Evolutionary conservation across 1,140 invertebrate genomes (phyloP).

Genomic region (Drosophila azteca): DNA sequence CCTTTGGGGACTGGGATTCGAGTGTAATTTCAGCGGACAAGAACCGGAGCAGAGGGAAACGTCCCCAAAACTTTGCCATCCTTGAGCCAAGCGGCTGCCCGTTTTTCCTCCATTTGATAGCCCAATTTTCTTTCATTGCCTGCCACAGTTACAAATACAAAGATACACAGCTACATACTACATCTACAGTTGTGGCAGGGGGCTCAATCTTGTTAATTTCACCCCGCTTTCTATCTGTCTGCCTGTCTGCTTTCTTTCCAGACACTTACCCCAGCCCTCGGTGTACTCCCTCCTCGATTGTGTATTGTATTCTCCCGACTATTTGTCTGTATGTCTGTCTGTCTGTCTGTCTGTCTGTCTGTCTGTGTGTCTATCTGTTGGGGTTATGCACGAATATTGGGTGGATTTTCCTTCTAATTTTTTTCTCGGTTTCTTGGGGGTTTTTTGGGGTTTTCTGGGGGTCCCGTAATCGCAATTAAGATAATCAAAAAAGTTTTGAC

Average conservation of each 20-base stretch:
- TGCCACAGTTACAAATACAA: constrained; percentile 18
- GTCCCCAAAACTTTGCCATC: constrained; percentile 49
- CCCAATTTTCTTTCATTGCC: constrained; percentile 76
- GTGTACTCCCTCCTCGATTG: constrained; percentile 34
- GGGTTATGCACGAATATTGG: constrained; percentile 58
- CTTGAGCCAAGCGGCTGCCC: constrained; percentile 23
- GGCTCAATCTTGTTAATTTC: constrained; percentile 81
- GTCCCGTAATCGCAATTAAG: constrained; percentile 78
- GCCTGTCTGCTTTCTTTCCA: constrained; percentile 48
- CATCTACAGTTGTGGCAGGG: constrained; percentile 21
- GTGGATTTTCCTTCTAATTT: constrained; percentile 15
- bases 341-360: constrained; percentile 22
- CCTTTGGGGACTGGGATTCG: background rate
- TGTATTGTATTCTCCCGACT: constrained; percentile 53
- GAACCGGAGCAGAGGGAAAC: too few species aligned
- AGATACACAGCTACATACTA: background rate
- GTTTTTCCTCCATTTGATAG: constrained; percentile 50
- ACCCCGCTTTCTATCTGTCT: constrained; percentile 21
- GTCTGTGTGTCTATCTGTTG: constrained; percentile 26
- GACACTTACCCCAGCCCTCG: constrained; percentile 22
- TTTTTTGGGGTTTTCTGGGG: background rate
- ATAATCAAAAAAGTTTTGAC: constrained; percentile 83
- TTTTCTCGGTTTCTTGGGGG: background rate
- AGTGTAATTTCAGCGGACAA: constrained; percentile 63
- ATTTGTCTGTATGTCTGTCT: constrained; percentile 41